Conservation (phyloP, 2,113 vertebrate genomes). For the Crypturellus undulatus region DNA sequence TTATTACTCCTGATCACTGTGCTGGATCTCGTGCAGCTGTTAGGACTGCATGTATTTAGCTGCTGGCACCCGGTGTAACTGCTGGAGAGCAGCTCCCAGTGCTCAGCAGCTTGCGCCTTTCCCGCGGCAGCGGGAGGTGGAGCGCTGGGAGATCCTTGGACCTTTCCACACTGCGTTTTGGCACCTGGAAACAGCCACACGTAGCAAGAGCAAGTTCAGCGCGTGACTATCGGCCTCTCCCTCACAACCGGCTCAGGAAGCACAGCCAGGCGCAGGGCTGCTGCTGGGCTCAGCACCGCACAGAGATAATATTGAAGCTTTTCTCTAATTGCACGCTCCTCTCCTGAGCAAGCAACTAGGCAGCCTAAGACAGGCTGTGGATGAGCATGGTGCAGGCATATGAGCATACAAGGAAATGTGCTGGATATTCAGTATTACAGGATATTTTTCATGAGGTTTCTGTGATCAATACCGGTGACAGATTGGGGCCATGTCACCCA, state of each 20-base stretch:
- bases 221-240: neutral
- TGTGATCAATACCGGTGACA: neutral
- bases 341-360: neutral
- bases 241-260: neutral
- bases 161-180: neutral
- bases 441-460: neutral
- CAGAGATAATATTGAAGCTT: neutral
- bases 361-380: neutral
- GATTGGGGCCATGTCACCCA: neutral
- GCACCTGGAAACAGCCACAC: neutral
- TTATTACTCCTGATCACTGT: neutral
- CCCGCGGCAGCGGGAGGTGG: neutral
- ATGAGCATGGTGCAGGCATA: neutral
- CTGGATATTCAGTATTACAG: fast-evolving
- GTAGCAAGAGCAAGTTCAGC: neutral
- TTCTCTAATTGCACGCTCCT: neutral
- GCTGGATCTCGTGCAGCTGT: constrained; percentile 1
- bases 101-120: neutral
- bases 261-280: neutral
- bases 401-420: neutral
- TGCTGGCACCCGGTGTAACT: neutral
- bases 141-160: neutral
- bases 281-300: neutral
- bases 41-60: neutral
- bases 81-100: neutral